Evolutionary conservation across 2,797 vertebrate species (phyloP), one percentile per base, ranked within the genome.

Genomic region (Cryptoblepharus egeriae): DNA sequence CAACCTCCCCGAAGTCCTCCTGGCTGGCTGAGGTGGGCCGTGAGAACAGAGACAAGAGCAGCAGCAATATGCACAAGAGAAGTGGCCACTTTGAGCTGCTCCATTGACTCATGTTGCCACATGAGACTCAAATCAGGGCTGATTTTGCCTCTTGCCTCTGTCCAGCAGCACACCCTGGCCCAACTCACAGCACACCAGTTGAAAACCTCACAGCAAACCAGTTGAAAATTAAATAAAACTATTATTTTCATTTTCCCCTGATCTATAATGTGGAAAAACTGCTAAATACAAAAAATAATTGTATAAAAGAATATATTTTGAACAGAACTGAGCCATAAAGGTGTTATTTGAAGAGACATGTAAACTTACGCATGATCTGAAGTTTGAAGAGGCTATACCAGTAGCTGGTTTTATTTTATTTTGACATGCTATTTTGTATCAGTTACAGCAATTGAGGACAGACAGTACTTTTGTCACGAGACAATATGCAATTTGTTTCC

Each of bases 401-500:
- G 22, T 22, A 37, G 67, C 55, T 61, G 60, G 65, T 84, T 77
- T 79, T 30, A 71, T 26, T 70, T 88, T 90, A 85, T 84, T 89
- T 71, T 32, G 24, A 3, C n/a, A 77, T 88, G 77, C 81, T 76
- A n/a, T 78, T 37, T 0, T 57, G 12, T 84, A 88, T 83, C 81
- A 89, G 77, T 88, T 64, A 86, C 68, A 82, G 78, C 26, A 70
- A 85, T 67, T 85, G 1, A 42, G 77, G 86, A 79, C 22, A 1
- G 88, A 90, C 85, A 89, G 84, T 92, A 83, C 83, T 84, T 78
- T 88, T 87, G 81, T 90, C 42, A 88, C 77, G 87, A 86, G 81
- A 74, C 77, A 0, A 79, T 32, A 89, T 28, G 71, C 89, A 88
- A 91, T 92, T 88, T 92, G 90, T 75, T 84, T 75, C 20, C 13